Base-by-base conservation (phyloP, 1,140 invertebrate genomes). In the Notospermus geniculatus region DNA sequence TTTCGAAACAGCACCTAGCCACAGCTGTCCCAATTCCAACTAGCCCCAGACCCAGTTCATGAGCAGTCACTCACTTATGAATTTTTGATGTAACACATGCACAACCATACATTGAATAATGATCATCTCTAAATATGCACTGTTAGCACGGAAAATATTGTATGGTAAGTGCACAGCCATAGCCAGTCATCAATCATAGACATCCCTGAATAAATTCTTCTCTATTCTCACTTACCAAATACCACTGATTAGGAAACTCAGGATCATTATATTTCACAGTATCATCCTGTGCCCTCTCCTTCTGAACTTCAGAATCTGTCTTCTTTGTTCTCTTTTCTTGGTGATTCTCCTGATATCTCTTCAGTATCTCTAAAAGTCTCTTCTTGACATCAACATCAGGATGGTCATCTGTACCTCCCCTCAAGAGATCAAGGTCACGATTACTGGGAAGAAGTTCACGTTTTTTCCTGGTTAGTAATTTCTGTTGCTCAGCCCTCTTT, bases 211-310 rank as follows among this genome's bases (percentile, higher is more conserved):
- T 30, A 55, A 9, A 56, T 23, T 39, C 2, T 41, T 19, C 1
- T 54, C 15, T 45, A 58, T 19, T 27, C 27, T 30, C 30, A 63
- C 78, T 75, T 73, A 83, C 82, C 71, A 80, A 63, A 62, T 83
- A 83, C 82, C 82, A 83, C 69, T 81, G 77, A 54, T 82, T 72
- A 13, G 63, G 54, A 55, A 71, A 83, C 54, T 66, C 70, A 19
- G 78, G 79, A 71, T 83, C 81, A 62, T 74, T 76, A 57, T 80
- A 81, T 1, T 58, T 15, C 15, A 73, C 54, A 36, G 30, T 45
- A 54, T 11, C 29, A 57, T 25, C 30, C 15, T 32, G 19, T 17
- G 23, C 17, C 28, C 17, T 32, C 43, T 27, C 41, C 52, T 13
- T 59, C 27, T 7, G 45, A 52, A 53, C 65, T 65, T 50, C 66